A percentile compares a stretch with the other conserved stretches of the same genome.
Evolutionary conservation across 2,888 invertebrate species (phyloP).

Genomic region (Pimpla rufipes): DNA sequence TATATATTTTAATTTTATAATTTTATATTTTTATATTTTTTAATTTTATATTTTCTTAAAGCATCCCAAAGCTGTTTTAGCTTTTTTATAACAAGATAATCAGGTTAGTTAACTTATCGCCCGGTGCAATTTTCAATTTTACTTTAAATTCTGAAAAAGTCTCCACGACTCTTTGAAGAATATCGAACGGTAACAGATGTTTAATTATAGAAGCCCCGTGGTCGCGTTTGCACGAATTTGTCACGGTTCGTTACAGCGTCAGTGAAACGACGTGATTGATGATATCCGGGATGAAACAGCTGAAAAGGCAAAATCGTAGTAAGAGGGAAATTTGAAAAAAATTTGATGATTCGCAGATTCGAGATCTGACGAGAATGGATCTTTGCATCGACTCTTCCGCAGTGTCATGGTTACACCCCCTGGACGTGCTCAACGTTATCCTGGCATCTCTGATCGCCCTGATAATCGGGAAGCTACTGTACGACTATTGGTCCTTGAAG

Average conservation of each 20-base stretch:
- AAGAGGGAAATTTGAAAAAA: constrained; percentile 28
- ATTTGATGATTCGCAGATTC: constrained; percentile 87
- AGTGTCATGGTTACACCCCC: constrained; percentile 88
- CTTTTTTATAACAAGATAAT: too few relatives aligned
- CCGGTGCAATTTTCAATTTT: too few relatives aligned
- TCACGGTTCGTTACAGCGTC: background rate
- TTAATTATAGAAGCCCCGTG: constrained; percentile 47
- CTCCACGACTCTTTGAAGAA: too few relatives aligned
- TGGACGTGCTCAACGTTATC: constrained; percentile 91
- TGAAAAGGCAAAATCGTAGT: background rate
- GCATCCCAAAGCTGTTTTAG: too few relatives aligned
- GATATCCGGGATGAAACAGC: background rate
- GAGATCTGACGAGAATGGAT: constrained; percentile 89
- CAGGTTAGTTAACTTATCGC: too few relatives aligned
- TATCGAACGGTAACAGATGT: too few relatives aligned
- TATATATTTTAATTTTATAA: too few relatives aligned
- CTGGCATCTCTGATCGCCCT: constrained; percentile 90
- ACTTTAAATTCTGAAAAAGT: too few relatives aligned
- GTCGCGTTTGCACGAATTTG: background rate
- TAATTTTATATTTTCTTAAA: too few relatives aligned
- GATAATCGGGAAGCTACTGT: constrained; percentile 91
- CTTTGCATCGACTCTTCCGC: constrained; percentile 86
- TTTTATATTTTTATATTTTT: too few relatives aligned
- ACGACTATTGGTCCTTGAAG: constrained; percentile 94
- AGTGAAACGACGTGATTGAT: background rate